Percentiles rank a stretch among this genome's conserved stretches.
Evolutionary conservation across 2,797 vertebrate genomes (phyloP).

Genomic region (Okamejei kenojei): DNA sequence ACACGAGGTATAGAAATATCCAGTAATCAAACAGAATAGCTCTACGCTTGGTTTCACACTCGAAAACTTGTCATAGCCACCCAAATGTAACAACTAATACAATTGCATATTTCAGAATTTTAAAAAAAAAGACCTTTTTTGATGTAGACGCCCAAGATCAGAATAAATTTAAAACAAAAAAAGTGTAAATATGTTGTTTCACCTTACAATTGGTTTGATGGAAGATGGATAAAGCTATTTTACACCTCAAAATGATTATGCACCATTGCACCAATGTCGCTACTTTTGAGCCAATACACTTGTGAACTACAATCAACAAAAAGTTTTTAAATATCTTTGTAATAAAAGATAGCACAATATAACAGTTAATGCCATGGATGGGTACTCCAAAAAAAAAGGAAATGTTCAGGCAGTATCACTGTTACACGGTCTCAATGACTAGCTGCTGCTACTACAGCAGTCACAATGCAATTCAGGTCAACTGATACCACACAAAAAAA

Average conservation of each 20-base stretch:
- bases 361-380: neutral
- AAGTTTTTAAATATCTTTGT: neutral
- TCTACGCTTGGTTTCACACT: neutral
- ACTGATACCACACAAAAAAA: neutral
- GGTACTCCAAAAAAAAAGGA: neutral
- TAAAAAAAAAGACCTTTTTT: neutral
- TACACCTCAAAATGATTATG: conserved; percentile 23
- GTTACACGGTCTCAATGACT: neutral
- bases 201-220: neutral
- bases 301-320: neutral
- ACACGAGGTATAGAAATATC: neutral
- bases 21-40: neutral
- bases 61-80: neutral
- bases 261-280: neutral
- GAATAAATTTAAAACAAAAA: neutral
- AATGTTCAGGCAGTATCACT: conserved; percentile 8
- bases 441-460: neutral
- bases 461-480: conserved; percentile 12
- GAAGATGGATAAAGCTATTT: conserved; percentile 32
- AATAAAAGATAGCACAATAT: conserved; percentile 3
- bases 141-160: neutral
- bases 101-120: conserved; percentile 22
- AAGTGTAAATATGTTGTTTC: conserved; percentile 8
- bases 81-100: neutral
- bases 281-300: neutral